phyloP scores from a whole-genome alignment of 2,888 invertebrate species.

The Tubulanus polymorphus region DNA sequence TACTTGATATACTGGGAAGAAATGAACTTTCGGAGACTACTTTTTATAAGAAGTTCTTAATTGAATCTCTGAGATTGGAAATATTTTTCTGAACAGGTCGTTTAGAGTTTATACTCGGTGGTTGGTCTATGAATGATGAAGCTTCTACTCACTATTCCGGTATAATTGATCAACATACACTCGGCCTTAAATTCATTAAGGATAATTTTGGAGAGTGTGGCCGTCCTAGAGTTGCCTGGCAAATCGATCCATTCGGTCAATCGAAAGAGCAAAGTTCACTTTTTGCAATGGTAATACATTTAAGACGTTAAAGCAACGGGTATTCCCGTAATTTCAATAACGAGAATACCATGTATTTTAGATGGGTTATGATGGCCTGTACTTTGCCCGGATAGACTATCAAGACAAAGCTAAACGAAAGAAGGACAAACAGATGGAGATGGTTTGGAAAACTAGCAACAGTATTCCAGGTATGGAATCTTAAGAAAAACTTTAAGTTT shows the following conservation, averaged over 20 bases:
- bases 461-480: constrained; percentile 30
- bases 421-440: constrained; percentile 68
- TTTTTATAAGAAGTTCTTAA: too few relatives aligned
- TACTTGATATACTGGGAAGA: too few relatives aligned
- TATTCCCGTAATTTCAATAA: not conserved
- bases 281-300: constrained; percentile 53
- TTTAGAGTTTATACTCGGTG: constrained; percentile 56
- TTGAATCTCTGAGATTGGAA: too few relatives aligned
- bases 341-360: constrained; percentile 48
- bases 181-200: constrained; percentile 56
- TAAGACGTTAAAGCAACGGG: not conserved
- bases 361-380: constrained; percentile 84
- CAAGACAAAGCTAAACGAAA: constrained; percentile 67
- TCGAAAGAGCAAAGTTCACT: constrained; percentile 78
- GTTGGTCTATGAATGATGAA: constrained; percentile 61
- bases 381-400: constrained; percentile 82
- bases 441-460: constrained; percentile 75
- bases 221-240: constrained; percentile 74
- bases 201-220: constrained; percentile 61
- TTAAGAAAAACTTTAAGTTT: not conserved
- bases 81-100: too few relatives aligned
- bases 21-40: too few relatives aligned
- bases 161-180: constrained; percentile 59
- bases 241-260: constrained; percentile 85
- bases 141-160: constrained; percentile 58